phyloP scores from a whole-genome alignment of 1,140 invertebrate species.

The Hormaphis cornu region DNA sequence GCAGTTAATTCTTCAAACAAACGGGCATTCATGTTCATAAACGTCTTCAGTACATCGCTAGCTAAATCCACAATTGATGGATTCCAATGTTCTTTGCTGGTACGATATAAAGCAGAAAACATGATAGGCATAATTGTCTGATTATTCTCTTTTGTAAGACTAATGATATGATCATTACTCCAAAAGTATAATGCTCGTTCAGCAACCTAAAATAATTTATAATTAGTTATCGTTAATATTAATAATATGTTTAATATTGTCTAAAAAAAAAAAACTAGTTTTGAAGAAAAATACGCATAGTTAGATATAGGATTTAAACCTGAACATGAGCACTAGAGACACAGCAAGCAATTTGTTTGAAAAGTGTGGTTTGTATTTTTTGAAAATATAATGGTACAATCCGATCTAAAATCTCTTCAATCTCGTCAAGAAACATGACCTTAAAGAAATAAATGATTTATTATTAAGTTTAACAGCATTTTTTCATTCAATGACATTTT shows the following conservation, averaged over 20 bases:
- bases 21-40: slow-evolving; percentile 99
- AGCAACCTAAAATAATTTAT: slow-evolving; percentile 62
- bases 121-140: slow-evolving; percentile 85
- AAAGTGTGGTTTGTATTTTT: slow-evolving; percentile 93
- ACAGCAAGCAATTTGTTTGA: slow-evolving; percentile 94
- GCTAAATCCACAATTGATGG: slow-evolving; percentile 98
- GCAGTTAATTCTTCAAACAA: slow-evolving; percentile 97
- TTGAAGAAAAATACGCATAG: slow-evolving; percentile 49
- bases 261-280: not conserved
- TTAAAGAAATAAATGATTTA: slow-evolving; percentile 33
- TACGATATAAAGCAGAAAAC: slow-evolving; percentile 94
- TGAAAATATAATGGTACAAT: slow-evolving; percentile 97
- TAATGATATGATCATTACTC: slow-evolving; percentile 97
- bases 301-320: slow-evolving; percentile 44
- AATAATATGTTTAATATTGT: not conserved
- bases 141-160: slow-evolving; percentile 86
- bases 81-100: slow-evolving; percentile 99
- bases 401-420: slow-evolving; percentile 96
- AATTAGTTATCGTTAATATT: not conserved
- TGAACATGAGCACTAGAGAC: slow-evolving; percentile 98
- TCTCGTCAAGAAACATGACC: slow-evolving; percentile 96
- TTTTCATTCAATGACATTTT: not conserved
- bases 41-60: slow-evolving; percentile 98
- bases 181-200: slow-evolving; percentile 90
- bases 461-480: too few relatives aligned